phyloP scores from a whole-genome alignment of 2,113 vertebrate species.

The Propithecus coquereli region DNA sequence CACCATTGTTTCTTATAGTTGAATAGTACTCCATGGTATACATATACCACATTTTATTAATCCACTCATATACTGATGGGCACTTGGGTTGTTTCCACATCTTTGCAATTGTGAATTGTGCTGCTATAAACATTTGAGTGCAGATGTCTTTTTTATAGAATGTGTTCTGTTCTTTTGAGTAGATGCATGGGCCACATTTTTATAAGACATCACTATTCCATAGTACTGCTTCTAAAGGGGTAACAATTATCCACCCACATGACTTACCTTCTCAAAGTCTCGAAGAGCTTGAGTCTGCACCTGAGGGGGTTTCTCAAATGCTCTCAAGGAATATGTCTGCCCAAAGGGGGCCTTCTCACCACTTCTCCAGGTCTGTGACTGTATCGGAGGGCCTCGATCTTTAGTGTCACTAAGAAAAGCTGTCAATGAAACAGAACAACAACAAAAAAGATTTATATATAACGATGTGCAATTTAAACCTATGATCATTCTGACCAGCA shows the following conservation, averaged over 20 bases:
- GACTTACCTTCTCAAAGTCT: slow-evolving; percentile 92
- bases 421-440: slow-evolving; percentile 65
- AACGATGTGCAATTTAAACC: background rate
- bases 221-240: background rate
- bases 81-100: no score
- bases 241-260: background rate
- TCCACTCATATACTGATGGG: no score
- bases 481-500: background rate
- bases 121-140: no score
- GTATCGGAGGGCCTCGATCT: slow-evolving; percentile 69
- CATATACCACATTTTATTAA: no score
- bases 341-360: slow-evolving; percentile 69
- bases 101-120: no score
- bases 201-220: background rate
- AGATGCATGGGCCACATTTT: background rate
- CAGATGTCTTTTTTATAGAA: no score
- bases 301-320: slow-evolving; percentile 83
- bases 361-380: slow-evolving; percentile 64
- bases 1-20: no score
- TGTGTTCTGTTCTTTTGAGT: no score
- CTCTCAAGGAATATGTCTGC: slow-evolving; percentile 84
- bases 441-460: background rate
- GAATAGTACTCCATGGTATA: no score
- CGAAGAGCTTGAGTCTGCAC: slow-evolving; percentile 89
- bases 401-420: slow-evolving; percentile 82